A percentile compares a stretch with the other conserved stretches of the same genome.
phyloP scores from a whole-genome alignment of 2,113 vertebrate species.

The Dascyllus trimaculatus region DNA sequence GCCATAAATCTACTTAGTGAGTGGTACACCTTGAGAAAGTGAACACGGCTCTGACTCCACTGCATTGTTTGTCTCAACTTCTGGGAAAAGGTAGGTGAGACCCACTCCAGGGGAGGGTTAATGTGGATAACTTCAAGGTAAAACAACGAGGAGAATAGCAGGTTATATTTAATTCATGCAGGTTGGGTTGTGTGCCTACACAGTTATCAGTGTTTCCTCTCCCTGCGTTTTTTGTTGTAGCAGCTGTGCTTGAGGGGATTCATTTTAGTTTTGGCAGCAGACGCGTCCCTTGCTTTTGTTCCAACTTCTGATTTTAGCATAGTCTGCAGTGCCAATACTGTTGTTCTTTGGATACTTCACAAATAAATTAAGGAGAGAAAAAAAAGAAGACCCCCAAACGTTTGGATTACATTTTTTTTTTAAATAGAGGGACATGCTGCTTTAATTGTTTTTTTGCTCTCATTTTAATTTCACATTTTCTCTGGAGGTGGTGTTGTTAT shows the following conservation, averaged over 20 bases:
- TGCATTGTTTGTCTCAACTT: constrained; percentile 33
- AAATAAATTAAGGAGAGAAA: constrained; percentile 44
- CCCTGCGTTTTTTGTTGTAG: constrained; percentile 36
- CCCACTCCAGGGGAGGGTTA: neutral
- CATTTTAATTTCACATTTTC: constrained; percentile 54
- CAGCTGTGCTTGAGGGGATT: constrained; percentile 60
- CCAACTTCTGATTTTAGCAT: constrained; percentile 50
- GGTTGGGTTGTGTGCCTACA: constrained; percentile 35
- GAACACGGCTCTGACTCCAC: constrained; percentile 7
- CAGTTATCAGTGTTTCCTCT: constrained; percentile 52
- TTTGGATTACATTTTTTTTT: constrained; percentile 47
- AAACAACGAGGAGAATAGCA: constrained; percentile 29
- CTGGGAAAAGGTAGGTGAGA: constrained; percentile 66
- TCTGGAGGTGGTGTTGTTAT: constrained; percentile 59
- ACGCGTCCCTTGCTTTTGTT: constrained; percentile 33
- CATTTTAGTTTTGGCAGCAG: constrained; percentile 61
- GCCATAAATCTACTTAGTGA: constrained; percentile 41
- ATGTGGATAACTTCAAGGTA: constrained; percentile 40
- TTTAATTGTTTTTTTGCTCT: constrained; percentile 60
- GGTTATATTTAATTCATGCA: constrained; percentile 48
- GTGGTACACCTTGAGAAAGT: constrained; percentile 27
- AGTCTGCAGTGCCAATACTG: constrained; percentile 36
- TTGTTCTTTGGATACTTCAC: constrained; percentile 57
- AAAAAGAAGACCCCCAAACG: constrained; percentile 35
- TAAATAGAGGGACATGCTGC: constrained; percentile 26